Evolutionary conservation across 2,888 invertebrate species (phyloP).

Genomic region (Scelioninae gen. 1): DNA sequence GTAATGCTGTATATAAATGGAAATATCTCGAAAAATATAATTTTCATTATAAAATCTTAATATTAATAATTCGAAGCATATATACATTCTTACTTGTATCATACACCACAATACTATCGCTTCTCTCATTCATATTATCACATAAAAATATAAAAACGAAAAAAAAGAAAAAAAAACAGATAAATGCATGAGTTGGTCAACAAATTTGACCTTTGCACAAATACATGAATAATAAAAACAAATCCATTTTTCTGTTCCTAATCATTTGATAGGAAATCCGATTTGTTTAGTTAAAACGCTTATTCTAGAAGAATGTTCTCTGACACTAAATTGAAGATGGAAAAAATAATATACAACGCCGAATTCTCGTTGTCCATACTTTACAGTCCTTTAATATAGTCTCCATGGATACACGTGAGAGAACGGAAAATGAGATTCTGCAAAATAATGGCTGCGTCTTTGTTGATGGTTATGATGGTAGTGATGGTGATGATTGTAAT

Average conservation of each 20-base stretch:
- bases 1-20: too few relatives aligned
- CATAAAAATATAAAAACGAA: not conserved
- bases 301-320: not conserved
- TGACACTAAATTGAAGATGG: not conserved
- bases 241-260: slow-evolving; percentile 1
- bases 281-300: not conserved
- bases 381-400: slow-evolving; percentile 23
- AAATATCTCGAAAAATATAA: too few relatives aligned
- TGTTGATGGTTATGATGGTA: slow-evolving; percentile 34
- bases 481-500: slow-evolving; percentile 25
- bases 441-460: slow-evolving; percentile 50
- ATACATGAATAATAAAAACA: not conserved
- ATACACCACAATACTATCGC: slow-evolving; percentile 1
- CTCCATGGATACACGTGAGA: slow-evolving; percentile 38
- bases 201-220: slow-evolving; percentile 11
- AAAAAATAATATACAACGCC: not conserved
- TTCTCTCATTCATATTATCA: not conserved
- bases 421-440: slow-evolving; percentile 41
- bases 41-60: too few relatives aligned
- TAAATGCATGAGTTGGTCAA: not conserved
- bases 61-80: too few relatives aligned
- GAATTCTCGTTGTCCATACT: slow-evolving; percentile 28
- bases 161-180: not conserved
- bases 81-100: not conserved
- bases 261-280: not conserved